Evolutionary conservation across 2,797 vertebrate species (phyloP).

Genomic region (Ptychobarbus kaznakovi): DNA sequence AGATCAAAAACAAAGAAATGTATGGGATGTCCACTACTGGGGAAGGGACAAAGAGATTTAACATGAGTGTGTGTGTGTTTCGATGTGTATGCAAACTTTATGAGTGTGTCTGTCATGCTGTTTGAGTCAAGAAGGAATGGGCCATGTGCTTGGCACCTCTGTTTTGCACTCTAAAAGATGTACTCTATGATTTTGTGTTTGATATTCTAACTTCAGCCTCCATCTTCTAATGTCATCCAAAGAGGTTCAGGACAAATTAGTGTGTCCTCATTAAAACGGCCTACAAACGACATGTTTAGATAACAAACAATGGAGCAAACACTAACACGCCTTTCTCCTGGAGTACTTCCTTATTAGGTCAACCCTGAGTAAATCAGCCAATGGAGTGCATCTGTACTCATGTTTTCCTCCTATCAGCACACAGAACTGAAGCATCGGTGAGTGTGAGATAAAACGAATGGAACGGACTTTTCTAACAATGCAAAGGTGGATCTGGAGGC

Average conservation of each 20-base stretch:
- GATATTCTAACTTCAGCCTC: slow-evolving; percentile 52
- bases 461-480: slow-evolving; percentile 44
- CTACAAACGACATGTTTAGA: slow-evolving; percentile 12
- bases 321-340: slow-evolving; percentile 28
- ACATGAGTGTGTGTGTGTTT: slow-evolving; percentile 59
- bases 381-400: slow-evolving; percentile 11
- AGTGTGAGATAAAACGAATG: background rate
- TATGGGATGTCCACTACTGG: slow-evolving; percentile 5
- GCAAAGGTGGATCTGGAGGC: slow-evolving; percentile 33
- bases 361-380: slow-evolving; percentile 30
- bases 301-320: background rate
- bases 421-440: background rate
- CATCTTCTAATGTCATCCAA: slow-evolving; percentile 54
- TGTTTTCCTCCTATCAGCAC: slow-evolving; percentile 9
- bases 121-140: slow-evolving; percentile 41
- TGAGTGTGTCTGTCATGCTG: slow-evolving; percentile 51
- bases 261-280: background rate
- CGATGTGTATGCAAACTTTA: slow-evolving; percentile 45
- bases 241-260: slow-evolving; percentile 40
- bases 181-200: slow-evolving; percentile 55
- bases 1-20: slow-evolving; percentile 4
- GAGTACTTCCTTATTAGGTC: slow-evolving; percentile 36
- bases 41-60: slow-evolving; percentile 69
- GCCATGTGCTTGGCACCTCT: slow-evolving; percentile 55
- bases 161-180: slow-evolving; percentile 61